These are phyloP conservation scores for Bovichtus variegatus DNA, from an alignment of 2,797 vertebrate genomes.

Conservation along the genomic window DNA sequence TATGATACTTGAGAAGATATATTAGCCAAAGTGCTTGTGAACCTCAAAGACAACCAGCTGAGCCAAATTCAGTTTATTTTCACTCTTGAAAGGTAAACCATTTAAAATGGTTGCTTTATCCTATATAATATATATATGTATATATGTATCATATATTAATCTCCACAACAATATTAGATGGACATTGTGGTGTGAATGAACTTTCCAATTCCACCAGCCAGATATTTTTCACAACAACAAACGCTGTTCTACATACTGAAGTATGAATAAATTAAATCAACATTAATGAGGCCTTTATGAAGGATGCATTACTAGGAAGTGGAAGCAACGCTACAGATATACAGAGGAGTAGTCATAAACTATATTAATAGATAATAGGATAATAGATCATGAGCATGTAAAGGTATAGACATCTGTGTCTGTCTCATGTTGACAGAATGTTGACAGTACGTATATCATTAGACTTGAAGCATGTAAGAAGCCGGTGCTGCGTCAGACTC, in stretches of 20 bases:
- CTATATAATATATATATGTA: not conserved
- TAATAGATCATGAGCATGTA: not conserved
- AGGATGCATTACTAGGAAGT: not conserved
- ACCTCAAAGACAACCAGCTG: no score
- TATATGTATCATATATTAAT: no score
- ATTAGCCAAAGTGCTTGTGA: not conserved
- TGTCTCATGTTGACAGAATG: slow-evolving; percentile 13
- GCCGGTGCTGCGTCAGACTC: slow-evolving; percentile 48
- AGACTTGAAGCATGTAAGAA: slow-evolving; percentile 8
- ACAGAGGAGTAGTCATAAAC: not conserved
- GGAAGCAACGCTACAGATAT: not conserved
- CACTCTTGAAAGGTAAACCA: not conserved
- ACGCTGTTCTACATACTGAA: no score
- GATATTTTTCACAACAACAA: no score
- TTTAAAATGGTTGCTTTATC: not conserved
- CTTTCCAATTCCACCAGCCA: no score
- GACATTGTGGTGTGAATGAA: not conserved
- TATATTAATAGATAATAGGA: not conserved
- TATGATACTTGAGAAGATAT: not conserved
- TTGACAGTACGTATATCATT: not conserved
- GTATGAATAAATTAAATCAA: not conserved
- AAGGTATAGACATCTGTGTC: not conserved
- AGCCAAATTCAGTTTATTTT: no score
- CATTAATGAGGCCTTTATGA: not conserved
- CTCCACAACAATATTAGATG: not conserved